Conservation (phyloP, 2,113 vertebrate genomes). For the Pteropus alecto region DNA sequence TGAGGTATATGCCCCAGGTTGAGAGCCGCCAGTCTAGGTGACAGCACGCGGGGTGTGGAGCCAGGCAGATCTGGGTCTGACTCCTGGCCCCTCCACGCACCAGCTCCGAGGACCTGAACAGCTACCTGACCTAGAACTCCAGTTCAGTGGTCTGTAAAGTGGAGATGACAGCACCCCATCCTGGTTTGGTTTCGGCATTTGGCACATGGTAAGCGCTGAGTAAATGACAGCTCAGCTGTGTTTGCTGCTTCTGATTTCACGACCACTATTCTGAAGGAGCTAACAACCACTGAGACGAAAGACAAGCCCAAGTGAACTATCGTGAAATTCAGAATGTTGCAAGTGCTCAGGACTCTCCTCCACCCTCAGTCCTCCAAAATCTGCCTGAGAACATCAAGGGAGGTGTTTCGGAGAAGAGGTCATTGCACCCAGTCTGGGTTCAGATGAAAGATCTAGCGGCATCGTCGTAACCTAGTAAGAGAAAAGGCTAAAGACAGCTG, state of each 20-base stretch:
- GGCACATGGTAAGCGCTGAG: neutral
- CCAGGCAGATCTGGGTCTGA: too few relatives aligned
- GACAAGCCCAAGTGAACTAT: neutral
- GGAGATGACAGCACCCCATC: neutral
- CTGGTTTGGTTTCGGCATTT: neutral
- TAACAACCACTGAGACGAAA: neutral
- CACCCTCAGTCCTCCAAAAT: neutral
- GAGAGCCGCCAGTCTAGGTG: neutral
- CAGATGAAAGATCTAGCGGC: neutral
- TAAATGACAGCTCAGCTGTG: neutral
- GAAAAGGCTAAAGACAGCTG: too few relatives aligned
- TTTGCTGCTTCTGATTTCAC: neutral
- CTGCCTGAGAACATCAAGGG: neutral
- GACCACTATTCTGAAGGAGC: neutral
- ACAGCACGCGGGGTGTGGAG: neutral
- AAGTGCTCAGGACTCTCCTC: too few relatives aligned
- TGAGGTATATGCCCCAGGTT: neutral
- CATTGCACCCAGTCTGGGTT: neutral
- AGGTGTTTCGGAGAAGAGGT: neutral
- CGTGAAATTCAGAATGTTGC: neutral
- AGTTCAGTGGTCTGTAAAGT: neutral
- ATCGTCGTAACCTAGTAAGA: neutral
- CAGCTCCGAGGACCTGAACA: too few relatives aligned
- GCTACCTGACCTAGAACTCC: neutral
- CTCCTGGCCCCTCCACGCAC: too few relatives aligned